Evolutionary conservation across 2,888 invertebrate species (phyloP).

Genomic region (Ligdia adustata): DNA sequence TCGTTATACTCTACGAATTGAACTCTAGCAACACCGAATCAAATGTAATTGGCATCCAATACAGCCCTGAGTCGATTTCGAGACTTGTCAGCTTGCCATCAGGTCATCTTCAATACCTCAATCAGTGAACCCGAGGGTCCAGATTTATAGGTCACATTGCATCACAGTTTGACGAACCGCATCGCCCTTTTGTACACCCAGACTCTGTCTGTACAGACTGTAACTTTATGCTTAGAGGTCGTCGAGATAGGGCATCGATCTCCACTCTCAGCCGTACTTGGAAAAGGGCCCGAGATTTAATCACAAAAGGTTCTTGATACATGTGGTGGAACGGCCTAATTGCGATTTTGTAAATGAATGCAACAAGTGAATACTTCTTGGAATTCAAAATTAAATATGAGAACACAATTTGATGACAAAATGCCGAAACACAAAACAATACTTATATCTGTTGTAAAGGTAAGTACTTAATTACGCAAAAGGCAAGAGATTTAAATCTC

Average conservation of each 20-base stretch:
- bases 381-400: neutral
- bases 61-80: no score
- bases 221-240: conserved; percentile 1
- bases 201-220: conserved; percentile 1
- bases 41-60: conserved; percentile 2
- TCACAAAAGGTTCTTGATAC: conserved; percentile 6
- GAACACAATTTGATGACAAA: neutral
- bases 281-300: neutral
- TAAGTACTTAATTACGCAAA: no score
- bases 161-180: conserved; percentile 9
- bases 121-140: conserved; percentile 5
- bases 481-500: no score
- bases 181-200: conserved; percentile 3
- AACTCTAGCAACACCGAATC: no score
- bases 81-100: neutral
- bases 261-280: neutral
- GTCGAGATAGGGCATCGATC: conserved; percentile 6
- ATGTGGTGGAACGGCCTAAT: conserved; percentile 6
- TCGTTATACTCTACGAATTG: no score
- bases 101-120: conserved; percentile 7
- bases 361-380: neutral
- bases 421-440: no score
- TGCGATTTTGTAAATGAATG: conserved; percentile 1
- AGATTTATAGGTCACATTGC: conserved; percentile 16
- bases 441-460: no score